phyloP scores from a whole-genome alignment of 2,888 invertebrate species.

The Amphipoea lucens region DNA sequence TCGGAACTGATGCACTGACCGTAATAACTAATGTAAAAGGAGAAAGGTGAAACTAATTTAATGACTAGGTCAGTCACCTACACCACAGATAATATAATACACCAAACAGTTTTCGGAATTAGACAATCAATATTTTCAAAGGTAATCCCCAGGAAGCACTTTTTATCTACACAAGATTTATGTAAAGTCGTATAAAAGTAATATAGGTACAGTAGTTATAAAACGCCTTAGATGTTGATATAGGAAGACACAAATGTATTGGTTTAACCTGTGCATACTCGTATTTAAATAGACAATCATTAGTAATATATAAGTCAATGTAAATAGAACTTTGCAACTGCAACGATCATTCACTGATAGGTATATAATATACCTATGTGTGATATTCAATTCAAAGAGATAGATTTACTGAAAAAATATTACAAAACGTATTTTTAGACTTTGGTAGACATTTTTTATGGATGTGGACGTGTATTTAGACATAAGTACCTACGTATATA shows the following conservation, averaged over 20 bases:
- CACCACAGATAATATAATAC: not conserved
- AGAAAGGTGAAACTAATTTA: constrained; percentile 38
- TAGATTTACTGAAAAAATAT: constrained; percentile 1
- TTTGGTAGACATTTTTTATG: constrained; percentile 4
- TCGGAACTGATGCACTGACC: constrained; percentile 15
- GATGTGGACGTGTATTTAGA: not conserved
- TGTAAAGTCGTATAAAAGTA: not conserved
- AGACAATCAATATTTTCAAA: constrained; percentile 18
- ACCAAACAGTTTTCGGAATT: constrained; percentile 5
- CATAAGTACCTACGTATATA: not conserved
- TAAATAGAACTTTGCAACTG: constrained; percentile 13
- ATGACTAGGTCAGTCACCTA: constrained; percentile 36
- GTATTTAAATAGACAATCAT: not conserved
- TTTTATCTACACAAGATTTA: constrained; percentile 7
- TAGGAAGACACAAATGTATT: constrained; percentile 7
- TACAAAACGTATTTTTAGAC: constrained; percentile 1
- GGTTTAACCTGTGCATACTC: constrained; percentile 13
- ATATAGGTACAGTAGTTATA: constrained; percentile 1
- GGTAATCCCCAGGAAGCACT: constrained; percentile 5
- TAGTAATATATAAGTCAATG: too few species aligned
- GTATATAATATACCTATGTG: too few species aligned
- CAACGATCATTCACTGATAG: not conserved
- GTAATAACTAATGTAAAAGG: not conserved
- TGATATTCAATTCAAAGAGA: not conserved
- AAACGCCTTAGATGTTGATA: constrained; percentile 15